Percentiles rank a stretch among this genome's conserved stretches.
Conservation (phyloP, 2,797 vertebrate genomes). For the Microchirus variegatus region DNA sequence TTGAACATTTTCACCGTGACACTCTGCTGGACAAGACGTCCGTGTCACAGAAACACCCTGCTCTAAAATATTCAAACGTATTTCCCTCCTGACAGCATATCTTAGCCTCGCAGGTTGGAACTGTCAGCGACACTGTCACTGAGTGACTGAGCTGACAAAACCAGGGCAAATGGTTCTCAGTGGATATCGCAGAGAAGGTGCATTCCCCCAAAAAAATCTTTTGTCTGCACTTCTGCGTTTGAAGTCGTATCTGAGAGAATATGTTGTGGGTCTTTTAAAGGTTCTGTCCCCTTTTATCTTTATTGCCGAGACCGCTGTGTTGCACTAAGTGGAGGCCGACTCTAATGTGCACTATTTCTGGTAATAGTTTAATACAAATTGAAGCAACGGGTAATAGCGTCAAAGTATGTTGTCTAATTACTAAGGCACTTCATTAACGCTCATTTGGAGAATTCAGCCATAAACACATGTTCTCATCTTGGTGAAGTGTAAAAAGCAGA, state of each 20-base stretch:
- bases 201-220: slow-evolving; percentile 8
- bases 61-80: slow-evolving; percentile 26
- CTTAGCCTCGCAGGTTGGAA: slow-evolving; percentile 22
- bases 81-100: slow-evolving; percentile 27
- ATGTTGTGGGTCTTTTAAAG: slow-evolving; percentile 10
- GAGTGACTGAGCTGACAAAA: slow-evolving; percentile 22
- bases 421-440: neutral
- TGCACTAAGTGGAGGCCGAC: neutral
- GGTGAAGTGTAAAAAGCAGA: slow-evolving; percentile 13
- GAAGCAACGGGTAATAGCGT: slow-evolving; percentile 13
- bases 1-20: slow-evolving; percentile 14
- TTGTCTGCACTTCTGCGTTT: slow-evolving; percentile 11
- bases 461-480: slow-evolving; percentile 1
- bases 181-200: slow-evolving; percentile 6
- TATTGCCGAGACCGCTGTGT: neutral
- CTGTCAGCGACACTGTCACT: slow-evolving; percentile 21
- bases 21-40: slow-evolving; percentile 24
- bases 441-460: neutral
- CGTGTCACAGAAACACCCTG: slow-evolving; percentile 2
- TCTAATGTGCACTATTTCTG: neutral
- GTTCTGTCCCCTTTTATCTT: slow-evolving; percentile 1
- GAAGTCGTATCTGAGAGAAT: slow-evolving; percentile 11
- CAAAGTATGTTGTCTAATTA: slow-evolving; percentile 13
- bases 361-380: slow-evolving; percentile 5
- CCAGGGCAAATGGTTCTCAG: slow-evolving; percentile 17